Evolutionary conservation across 1,140 invertebrate species (phyloP).

Genomic region (Saxidomus purpurata): DNA sequence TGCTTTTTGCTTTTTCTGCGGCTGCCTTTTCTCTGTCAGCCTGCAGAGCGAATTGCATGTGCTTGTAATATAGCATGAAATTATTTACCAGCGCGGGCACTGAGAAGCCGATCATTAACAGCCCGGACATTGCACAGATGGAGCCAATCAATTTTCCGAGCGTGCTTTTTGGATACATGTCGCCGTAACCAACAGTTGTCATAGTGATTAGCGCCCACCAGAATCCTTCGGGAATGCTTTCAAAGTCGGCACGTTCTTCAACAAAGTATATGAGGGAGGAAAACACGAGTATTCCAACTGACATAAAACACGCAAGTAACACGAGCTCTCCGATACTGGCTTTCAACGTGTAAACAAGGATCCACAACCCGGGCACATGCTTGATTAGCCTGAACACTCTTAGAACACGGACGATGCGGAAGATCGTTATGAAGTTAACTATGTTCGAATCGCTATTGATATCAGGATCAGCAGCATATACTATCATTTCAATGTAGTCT

Average conservation of each 20-base stretch:
- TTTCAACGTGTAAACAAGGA: slow-evolving; percentile 98
- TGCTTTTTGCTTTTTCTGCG: neutral
- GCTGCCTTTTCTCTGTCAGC: slow-evolving; percentile 24
- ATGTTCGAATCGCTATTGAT: neutral
- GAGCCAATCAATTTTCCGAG: slow-evolving; percentile 79
- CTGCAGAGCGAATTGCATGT: slow-evolving; percentile 47
- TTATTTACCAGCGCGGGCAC: slow-evolving; percentile 58
- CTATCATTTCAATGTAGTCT: slow-evolving; percentile 76
- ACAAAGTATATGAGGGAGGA: slow-evolving; percentile 92
- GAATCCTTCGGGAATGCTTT: slow-evolving; percentile 69
- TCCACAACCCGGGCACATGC: slow-evolving; percentile 98
- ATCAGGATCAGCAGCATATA: slow-evolving; percentile 54
- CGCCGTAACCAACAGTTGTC: slow-evolving; percentile 87
- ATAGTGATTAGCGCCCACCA: slow-evolving; percentile 88
- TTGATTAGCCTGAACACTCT: slow-evolving; percentile 72
- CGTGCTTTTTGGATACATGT: slow-evolving; percentile 79
- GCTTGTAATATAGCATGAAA: slow-evolving; percentile 53
- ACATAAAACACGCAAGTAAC: slow-evolving; percentile 98
- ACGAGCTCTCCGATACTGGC: slow-evolving; percentile 99
- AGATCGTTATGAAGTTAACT: slow-evolving; percentile 54
- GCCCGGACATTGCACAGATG: slow-evolving; percentile 98
- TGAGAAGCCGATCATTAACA: slow-evolving; percentile 95
- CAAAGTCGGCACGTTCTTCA: slow-evolving; percentile 88
- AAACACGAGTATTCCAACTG: slow-evolving; percentile 99
- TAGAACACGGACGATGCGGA: slow-evolving; percentile 72